Evolutionary conservation across 1,140 invertebrate species (phyloP).

Genomic region (Gonioctena quinquepunctata): DNA sequence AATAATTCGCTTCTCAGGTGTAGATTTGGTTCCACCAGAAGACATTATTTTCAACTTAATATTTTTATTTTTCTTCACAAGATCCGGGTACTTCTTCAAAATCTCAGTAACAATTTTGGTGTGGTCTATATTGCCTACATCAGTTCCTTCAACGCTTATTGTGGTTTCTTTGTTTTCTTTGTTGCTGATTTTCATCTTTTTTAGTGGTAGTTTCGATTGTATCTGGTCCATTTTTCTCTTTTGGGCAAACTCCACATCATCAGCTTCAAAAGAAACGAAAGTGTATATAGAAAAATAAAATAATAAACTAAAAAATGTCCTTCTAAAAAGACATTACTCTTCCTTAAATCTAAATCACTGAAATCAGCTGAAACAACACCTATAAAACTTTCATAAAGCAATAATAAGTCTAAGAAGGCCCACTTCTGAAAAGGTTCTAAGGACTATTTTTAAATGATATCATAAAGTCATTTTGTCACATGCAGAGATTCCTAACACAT

Average conservation of each 20-base stretch:
- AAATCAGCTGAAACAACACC: too few species aligned
- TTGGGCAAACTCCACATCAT: constrained; percentile 29
- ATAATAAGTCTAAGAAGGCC: too few species aligned
- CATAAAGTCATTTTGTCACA: too few species aligned
- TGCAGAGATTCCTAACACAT: too few species aligned
- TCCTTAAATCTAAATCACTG: too few species aligned
- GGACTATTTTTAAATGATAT: too few species aligned
- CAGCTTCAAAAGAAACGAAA: neutral
- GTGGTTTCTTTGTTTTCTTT: constrained; percentile 47
- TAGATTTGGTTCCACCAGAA: constrained; percentile 33
- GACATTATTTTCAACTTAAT: constrained; percentile 83
- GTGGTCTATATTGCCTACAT: constrained; percentile 65
- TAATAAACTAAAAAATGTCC: too few species aligned
- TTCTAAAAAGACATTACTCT: too few species aligned
- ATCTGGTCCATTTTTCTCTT: constrained; percentile 58
- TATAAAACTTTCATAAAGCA: too few species aligned
- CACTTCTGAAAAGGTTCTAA: too few species aligned
- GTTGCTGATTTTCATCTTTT: constrained; percentile 23
- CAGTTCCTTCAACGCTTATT: constrained; percentile 43
- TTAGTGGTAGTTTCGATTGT: neutral
- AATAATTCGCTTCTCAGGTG: neutral
- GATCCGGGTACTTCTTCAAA: constrained; percentile 83
- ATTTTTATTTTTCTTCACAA: constrained; percentile 84
- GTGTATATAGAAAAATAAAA: too few species aligned
- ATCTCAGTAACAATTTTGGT: constrained; percentile 86